These are phyloP conservation scores for Mactra quadrangularis DNA, from an alignment of 1,140 invertebrate genomes.

Conservation along the genomic window DNA sequence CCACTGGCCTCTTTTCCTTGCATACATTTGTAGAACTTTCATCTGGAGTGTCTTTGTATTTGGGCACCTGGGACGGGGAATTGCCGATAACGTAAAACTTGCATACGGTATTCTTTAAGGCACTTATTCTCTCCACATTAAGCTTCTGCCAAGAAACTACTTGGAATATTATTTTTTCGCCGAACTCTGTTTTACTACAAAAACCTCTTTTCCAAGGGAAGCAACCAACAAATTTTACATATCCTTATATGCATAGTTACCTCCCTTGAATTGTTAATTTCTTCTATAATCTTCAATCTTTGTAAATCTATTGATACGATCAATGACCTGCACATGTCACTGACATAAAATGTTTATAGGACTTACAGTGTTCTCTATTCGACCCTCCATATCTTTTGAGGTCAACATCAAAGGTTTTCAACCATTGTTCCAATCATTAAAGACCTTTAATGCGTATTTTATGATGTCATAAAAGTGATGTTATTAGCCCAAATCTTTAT, in stretches of 20 bases:
- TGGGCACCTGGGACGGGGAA: too few relatives aligned
- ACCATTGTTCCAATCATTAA: constrained; percentile 38
- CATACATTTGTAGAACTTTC: too few relatives aligned
- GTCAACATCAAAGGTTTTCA: constrained; percentile 42
- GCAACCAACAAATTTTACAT: background rate
- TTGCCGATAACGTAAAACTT: too few relatives aligned
- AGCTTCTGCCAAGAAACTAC: too few relatives aligned
- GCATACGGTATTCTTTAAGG: too few relatives aligned
- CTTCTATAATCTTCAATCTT: background rate
- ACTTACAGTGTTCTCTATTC: constrained; percentile 14
- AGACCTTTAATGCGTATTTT: constrained; percentile 28
- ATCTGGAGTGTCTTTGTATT: too few relatives aligned
- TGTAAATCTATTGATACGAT: background rate
- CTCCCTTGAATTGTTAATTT: constrained; percentile 4
- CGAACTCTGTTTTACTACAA: too few relatives aligned
- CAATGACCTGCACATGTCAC: constrained; percentile 29
- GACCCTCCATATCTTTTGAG: constrained; percentile 14
- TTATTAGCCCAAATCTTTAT: constrained; percentile 12
- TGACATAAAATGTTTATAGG: constrained; percentile 40
- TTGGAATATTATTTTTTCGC: too few relatives aligned
- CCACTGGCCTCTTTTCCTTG: too few relatives aligned
- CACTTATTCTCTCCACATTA: too few relatives aligned
- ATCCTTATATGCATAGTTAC: background rate
- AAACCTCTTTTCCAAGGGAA: background rate
- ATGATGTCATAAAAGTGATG: constrained; percentile 8